Conservation (phyloP, 2,888 invertebrate genomes). For the Caradrina kadenii region DNA sequence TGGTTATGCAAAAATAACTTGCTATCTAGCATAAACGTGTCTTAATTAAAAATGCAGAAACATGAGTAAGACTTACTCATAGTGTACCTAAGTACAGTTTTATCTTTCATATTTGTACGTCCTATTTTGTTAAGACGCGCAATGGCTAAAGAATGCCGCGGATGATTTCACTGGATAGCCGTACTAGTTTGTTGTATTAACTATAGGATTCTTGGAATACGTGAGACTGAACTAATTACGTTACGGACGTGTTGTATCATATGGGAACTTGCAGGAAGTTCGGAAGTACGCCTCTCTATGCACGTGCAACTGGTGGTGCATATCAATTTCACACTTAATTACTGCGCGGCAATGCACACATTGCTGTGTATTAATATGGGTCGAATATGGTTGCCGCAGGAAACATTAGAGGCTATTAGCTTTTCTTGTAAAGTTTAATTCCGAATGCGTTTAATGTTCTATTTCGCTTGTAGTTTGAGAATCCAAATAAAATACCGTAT, state of each 20-base stretch:
- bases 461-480: not conserved
- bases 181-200: constrained; percentile 63
- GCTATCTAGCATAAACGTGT: constrained; percentile 35
- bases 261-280: constrained; percentile 58
- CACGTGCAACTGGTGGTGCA: constrained; percentile 46
- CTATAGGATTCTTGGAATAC: constrained; percentile 72
- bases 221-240: constrained; percentile 74
- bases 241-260: constrained; percentile 80
- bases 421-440: constrained; percentile 9
- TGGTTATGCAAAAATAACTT: constrained; percentile 43
- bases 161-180: constrained; percentile 63
- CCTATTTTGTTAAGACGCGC: constrained; percentile 50
- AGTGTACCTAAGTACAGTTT: constrained; percentile 56
- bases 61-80: constrained; percentile 62
- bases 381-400: constrained; percentile 1
- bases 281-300: constrained; percentile 31
- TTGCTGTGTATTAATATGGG: constrained; percentile 60
- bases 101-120: constrained; percentile 62
- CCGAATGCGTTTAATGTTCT: constrained; percentile 14
- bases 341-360: constrained; percentile 63
- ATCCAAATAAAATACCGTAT: not conserved
- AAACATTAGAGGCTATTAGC: constrained; percentile 8
- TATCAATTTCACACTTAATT: constrained; percentile 66
- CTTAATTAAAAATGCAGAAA: constrained; percentile 50
- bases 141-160: constrained; percentile 63